Conservation (phyloP, 1,140 invertebrate genomes). For the Atta cephalotes region DNA sequence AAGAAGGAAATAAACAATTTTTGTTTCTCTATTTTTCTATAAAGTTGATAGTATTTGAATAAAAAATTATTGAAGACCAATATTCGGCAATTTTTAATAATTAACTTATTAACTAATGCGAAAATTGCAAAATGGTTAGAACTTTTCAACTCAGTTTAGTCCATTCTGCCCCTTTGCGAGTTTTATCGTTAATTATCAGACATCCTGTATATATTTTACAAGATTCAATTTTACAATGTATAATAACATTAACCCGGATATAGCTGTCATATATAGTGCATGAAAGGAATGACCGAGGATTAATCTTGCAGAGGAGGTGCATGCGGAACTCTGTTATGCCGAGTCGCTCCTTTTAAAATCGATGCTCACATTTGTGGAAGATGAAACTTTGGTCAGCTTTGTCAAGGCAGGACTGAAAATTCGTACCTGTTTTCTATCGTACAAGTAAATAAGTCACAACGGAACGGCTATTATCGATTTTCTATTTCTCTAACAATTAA, state of each 20-base stretch:
- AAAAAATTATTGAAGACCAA: too few species aligned
- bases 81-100: too few species aligned
- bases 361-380: slow-evolving; percentile 96
- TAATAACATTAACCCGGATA: background rate
- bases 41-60: too few species aligned
- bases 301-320: slow-evolving; percentile 92
- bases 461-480: slow-evolving; percentile 7
- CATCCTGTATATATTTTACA: too few species aligned
- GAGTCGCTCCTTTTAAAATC: slow-evolving; percentile 95
- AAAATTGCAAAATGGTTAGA: too few species aligned
- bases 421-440: slow-evolving; percentile 95
- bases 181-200: too few species aligned
- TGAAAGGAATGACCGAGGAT: slow-evolving; percentile 76
- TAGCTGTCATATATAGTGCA: slow-evolving; percentile 48
- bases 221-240: too few species aligned
- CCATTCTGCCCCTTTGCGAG: too few species aligned
- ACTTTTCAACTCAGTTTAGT: too few species aligned
- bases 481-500: background rate
- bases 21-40: too few species aligned
- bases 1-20: too few species aligned
- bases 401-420: slow-evolving; percentile 98
- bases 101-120: too few species aligned
- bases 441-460: slow-evolving; percentile 91
- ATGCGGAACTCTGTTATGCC: slow-evolving; percentile 98
- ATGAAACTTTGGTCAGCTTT: slow-evolving; percentile 97